Evolutionary conservation across 2,888 invertebrate genomes (phyloP), one percentile per base, ranked within the genome.

Genomic region (Allolobophora icterica): DNA sequence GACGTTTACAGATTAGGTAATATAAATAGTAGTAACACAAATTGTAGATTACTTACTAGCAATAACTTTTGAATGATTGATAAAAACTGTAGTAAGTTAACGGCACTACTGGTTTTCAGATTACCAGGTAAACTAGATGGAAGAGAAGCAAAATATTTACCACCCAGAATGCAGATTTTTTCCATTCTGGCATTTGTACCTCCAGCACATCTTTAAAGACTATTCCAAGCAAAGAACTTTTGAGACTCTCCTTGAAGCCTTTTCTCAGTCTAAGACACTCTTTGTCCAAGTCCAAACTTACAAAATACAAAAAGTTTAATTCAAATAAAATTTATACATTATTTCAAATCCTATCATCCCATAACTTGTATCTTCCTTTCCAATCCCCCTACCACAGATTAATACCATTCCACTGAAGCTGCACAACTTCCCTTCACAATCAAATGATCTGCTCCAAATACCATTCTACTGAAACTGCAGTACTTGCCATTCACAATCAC

Each of bases 181-280:
- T 87, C 87, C 87, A 87, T 35, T 34, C 87, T 34, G 87, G 87
- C 30, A 87, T 24, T 38, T 87, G 87, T 19, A 87, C 35, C 21
- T 87, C 87, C 1, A 38, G 87, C 17, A 87, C 71, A 71, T 71
- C 71, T 71, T 71, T 71, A 71, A 71, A 87, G 87, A 38, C 38
- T 24, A 87, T 38, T 35, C 87, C 87, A 87, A 87, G 38, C 38
- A 87, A 35, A 34, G 87, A 87, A 87, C 87, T 87, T 38, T 17
- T 87, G 5, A 87, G 87, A 38, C 87, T 87, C 34, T 87, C 87
- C 87, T 87, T 87, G 87, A 87, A 87, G 8, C 87, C 87, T 87
- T 38, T 87, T 6, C 87, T 87, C 35, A 87, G 34, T 38, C 87
- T 34, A 19, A 35, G 34, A 38, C 87, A 87, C n/a, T 87, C 87